phyloP scores from a whole-genome alignment of 2,888 invertebrate species.

The Minunthozetes semirufus region DNA sequence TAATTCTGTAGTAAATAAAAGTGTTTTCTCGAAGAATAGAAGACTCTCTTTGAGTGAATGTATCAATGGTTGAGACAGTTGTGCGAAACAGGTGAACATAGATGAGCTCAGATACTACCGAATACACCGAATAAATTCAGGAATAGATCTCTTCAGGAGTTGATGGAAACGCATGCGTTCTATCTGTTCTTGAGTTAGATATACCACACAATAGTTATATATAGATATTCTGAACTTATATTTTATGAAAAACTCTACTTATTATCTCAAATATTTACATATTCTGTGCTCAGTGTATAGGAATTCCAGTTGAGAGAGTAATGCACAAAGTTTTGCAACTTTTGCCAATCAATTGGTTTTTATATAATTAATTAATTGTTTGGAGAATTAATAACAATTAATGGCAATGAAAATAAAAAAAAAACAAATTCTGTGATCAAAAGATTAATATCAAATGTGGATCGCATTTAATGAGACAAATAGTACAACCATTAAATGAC shows the following conservation, averaged over 20 bases:
- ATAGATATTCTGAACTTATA: background rate
- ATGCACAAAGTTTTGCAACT: too few species aligned
- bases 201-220: background rate
- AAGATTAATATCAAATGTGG: too few species aligned
- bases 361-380: too few species aligned
- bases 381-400: too few species aligned
- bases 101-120: background rate
- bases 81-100: background rate
- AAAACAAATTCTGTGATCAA: too few species aligned
- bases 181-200: background rate
- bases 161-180: slow-evolving; percentile 6
- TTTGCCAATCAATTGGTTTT: too few species aligned
- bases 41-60: too few species aligned
- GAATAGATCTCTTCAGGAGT: background rate
- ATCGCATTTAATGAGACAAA: too few species aligned
- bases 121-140: background rate
- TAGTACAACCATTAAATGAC: too few species aligned
- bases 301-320: background rate
- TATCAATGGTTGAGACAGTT: background rate
- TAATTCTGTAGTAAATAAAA: too few species aligned
- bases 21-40: too few species aligned
- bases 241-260: background rate
- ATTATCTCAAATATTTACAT: background rate
- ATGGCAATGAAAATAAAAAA: too few species aligned
- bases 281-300: background rate